Evolutionary conservation across 2,113 vertebrate genomes (phyloP).

Genomic region (Epinephelus lanceolatus): DNA sequence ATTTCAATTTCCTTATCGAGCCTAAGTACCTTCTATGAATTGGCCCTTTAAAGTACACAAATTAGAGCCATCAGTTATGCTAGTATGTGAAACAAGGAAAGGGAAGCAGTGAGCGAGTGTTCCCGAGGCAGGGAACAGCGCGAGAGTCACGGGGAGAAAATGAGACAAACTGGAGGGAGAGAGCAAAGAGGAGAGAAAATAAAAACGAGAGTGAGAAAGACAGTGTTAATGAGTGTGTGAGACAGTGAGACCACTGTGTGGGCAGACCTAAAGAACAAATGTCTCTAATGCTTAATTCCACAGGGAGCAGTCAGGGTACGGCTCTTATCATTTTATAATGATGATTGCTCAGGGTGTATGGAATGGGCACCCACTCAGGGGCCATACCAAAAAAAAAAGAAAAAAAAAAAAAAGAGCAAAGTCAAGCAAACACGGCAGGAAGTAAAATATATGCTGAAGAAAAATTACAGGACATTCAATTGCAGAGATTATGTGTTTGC

Average conservation of each 20-base stretch:
- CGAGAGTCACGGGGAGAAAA: conserved; percentile 54
- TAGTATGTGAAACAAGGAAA: conserved; percentile 62
- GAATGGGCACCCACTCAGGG: conserved; percentile 66
- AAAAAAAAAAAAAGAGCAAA: conserved; percentile 50
- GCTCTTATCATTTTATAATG: conserved; percentile 81
- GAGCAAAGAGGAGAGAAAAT: conserved; percentile 41
- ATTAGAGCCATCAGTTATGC: conserved; percentile 84
- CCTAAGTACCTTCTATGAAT: conserved; percentile 83
- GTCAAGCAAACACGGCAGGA: conserved; percentile 59
- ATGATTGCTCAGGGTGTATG: conserved; percentile 77
- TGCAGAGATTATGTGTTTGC: conserved; percentile 80
- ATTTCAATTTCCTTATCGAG: conserved; percentile 81
- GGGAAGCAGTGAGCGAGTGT: conserved; percentile 37
- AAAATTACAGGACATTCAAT: conserved; percentile 81
- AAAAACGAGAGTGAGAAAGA: conserved; percentile 40
- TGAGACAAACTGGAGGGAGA: conserved; percentile 54
- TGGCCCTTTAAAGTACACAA: conserved; percentile 83
- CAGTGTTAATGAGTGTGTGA: conserved; percentile 66
- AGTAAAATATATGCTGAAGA: conserved; percentile 71
- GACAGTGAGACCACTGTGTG: conserved; percentile 64
- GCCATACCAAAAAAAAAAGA: conserved; percentile 3
- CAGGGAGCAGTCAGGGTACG: conserved; percentile 68
- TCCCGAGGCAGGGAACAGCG: conserved; percentile 36
- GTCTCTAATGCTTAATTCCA: conserved; percentile 74
- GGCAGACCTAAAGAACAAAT: conserved; percentile 67